These are phyloP conservation scores for Morpho achilles DNA, from an alignment of 2,888 invertebrate genomes.

Conservation along the genomic window DNA sequence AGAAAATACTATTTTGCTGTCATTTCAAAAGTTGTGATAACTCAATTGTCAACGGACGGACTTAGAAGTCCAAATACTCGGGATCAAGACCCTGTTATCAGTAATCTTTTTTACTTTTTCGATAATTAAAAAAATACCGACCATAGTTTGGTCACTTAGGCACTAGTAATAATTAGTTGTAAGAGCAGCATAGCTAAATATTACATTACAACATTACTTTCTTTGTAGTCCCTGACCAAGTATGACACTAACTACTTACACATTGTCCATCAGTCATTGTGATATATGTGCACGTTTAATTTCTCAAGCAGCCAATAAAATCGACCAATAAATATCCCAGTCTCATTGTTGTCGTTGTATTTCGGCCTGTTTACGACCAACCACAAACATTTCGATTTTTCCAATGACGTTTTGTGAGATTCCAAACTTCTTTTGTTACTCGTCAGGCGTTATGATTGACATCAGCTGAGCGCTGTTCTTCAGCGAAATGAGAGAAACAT, in stretches of 20 bases:
- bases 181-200: too few species aligned
- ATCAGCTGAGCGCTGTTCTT: background rate
- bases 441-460: background rate
- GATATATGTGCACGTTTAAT: slow-evolving; percentile 47
- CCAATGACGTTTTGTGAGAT: slow-evolving; percentile 12
- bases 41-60: too few species aligned
- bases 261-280: slow-evolving; percentile 45
- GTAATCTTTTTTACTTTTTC: too few species aligned
- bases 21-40: too few species aligned
- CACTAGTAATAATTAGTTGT: too few species aligned
- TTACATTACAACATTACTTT: background rate
- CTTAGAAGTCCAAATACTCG: too few species aligned
- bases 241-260: slow-evolving; percentile 16
- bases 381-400: slow-evolving; percentile 14
- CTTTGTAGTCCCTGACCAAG: background rate
- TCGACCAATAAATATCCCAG: slow-evolving; percentile 30
- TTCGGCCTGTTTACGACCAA: slow-evolving; percentile 20
- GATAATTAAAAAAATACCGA: too few species aligned
- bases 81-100: too few species aligned
- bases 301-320: slow-evolving; percentile 33
- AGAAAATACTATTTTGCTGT: too few species aligned
- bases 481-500: too few species aligned
- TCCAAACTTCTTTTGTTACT: slow-evolving; percentile 16
- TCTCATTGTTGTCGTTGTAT: slow-evolving; percentile 20
- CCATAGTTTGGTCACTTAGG: too few species aligned